Evolutionary conservation across 1,140 invertebrate genomes (phyloP).

Genomic region (Magallana angulata): DNA sequence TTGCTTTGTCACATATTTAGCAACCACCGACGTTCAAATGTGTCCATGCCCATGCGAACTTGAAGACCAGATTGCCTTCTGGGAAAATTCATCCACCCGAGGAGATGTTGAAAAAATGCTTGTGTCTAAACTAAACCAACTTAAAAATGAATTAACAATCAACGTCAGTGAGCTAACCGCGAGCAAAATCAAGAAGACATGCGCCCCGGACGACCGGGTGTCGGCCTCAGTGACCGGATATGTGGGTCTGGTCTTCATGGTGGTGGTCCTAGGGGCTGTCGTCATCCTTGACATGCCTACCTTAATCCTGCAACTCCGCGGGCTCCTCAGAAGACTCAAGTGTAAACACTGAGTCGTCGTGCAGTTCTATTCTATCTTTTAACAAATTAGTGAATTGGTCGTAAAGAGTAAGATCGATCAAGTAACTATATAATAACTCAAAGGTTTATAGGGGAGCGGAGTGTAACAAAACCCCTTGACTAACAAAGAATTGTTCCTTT

Average conservation of each 20-base stretch:
- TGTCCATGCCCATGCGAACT: neutral
- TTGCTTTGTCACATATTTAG: neutral
- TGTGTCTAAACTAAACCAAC: neutral
- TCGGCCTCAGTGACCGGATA: neutral
- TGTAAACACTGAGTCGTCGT: neutral
- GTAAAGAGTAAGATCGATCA: neutral
- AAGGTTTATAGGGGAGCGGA: neutral
- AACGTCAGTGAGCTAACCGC: neutral
- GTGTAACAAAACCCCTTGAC: too few species aligned
- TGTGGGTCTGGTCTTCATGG: conserved; percentile 14
- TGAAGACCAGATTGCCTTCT: conserved; percentile 7
- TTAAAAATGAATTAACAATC: conserved; percentile 13
- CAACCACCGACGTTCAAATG: neutral
- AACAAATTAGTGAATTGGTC: too few species aligned
- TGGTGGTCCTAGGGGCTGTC: neutral
- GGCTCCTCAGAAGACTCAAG: neutral
- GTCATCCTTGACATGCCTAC: neutral
- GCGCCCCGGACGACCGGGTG: neutral
- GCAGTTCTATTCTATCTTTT: neutral
- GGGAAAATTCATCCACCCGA: neutral
- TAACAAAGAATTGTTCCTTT: neutral
- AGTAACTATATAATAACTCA: neutral
- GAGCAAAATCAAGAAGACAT: conserved; percentile 25
- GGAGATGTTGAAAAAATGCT: neutral
- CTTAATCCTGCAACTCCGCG: neutral